phyloP scores from a whole-genome alignment of 2,113 vertebrate species.

The Heteronetta atricapilla region DNA sequence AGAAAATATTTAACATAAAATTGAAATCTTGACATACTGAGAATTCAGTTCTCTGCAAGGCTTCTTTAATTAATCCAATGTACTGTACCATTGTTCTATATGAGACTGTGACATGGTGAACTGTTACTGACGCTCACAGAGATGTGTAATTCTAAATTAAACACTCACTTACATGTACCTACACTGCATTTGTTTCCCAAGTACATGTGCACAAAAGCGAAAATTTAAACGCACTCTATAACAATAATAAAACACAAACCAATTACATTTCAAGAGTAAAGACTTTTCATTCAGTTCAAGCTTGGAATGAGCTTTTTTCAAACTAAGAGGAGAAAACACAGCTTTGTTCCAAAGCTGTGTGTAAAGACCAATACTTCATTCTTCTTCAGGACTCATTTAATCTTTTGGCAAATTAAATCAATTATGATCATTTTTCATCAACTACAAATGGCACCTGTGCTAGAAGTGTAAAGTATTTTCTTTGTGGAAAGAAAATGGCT shows the following conservation, averaged over 20 bases:
- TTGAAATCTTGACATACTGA: conserved; percentile 90
- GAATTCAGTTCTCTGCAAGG: conserved; percentile 83
- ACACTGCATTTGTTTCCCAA: conserved; percentile 51
- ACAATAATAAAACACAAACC: conserved; percentile 58
- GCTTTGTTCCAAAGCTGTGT: conserved; percentile 58
- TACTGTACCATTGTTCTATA: conserved; percentile 79
- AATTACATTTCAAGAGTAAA: conserved; percentile 60
- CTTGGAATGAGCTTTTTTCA: conserved; percentile 52
- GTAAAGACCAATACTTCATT: conserved; percentile 46
- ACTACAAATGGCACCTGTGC: not conserved
- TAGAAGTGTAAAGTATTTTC: not conserved
- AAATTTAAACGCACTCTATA: conserved; percentile 72
- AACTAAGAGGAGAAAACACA: conserved; percentile 45
- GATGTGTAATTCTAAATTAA: conserved; percentile 81
- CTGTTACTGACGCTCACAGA: conserved; percentile 77
- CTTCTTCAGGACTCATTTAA: conserved; percentile 51
- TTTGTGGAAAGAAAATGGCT: not conserved
- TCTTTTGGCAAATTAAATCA: conserved; percentile 53
- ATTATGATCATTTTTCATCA: conserved; percentile 36
- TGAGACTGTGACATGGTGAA: conserved; percentile 76
- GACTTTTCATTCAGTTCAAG: conserved; percentile 67
- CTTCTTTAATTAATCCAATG: conserved; percentile 89
- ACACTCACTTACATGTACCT: conserved; percentile 70
- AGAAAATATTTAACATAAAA: conserved; percentile 95
- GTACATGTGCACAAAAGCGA: conserved; percentile 46